Evolutionary conservation across 2,797 vertebrate species (phyloP).

Genomic region (Catamblyrhynchus diadema): DNA sequence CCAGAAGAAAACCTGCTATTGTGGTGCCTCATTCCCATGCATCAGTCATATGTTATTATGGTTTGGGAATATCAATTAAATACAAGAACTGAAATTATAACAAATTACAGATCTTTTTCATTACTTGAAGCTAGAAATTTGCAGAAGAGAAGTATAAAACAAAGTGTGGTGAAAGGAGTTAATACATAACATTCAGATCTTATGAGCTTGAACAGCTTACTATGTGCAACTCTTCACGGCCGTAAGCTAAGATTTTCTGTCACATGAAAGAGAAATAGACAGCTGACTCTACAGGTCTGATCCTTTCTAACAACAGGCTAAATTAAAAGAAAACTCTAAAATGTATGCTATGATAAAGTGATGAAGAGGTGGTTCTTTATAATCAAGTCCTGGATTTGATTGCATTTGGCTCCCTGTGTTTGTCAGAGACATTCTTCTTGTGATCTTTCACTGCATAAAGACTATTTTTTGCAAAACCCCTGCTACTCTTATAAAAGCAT

Average conservation of each 20-base stretch:
- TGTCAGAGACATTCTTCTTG: neutral
- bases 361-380: neutral
- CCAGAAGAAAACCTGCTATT: slow-evolving; percentile 43
- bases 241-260: neutral
- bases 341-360: neutral
- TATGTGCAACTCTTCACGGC: neutral
- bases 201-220: neutral
- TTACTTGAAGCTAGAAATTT: neutral
- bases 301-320: neutral
- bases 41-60: neutral
- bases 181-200: neutral
- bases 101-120: neutral
- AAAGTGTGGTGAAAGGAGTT: neutral
- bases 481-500: neutral
- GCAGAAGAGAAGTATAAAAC: neutral
- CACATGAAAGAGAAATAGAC: neutral
- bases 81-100: neutral
- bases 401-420: neutral
- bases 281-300: neutral
- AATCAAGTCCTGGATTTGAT: neutral
- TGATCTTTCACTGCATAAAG: neutral
- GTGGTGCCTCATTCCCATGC: neutral
- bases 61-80: neutral
- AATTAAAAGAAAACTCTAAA: neutral
- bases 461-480: neutral